Base-by-base conservation (phyloP, 2,888 invertebrate species). In the Euzetes globulus region DNA sequence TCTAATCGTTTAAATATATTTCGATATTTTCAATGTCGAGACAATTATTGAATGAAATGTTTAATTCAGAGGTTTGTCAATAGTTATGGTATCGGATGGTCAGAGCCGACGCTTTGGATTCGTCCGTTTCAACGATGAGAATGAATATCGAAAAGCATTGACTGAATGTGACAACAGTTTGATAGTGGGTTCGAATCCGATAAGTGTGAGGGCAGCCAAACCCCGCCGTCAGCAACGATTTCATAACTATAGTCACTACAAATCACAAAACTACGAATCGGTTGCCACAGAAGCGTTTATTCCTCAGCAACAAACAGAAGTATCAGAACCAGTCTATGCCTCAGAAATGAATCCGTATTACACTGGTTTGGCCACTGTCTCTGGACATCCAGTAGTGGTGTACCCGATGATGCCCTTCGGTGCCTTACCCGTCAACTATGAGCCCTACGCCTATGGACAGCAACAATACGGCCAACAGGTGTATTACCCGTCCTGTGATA, bases 61-160 rank as follows among this genome's bases (percentile, higher is more conserved):
- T 19, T 25, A 22, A 25, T 25, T 60, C 11, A 60, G n/a, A n/a
- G n/a, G n/a, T 27, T 73, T 79, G 80, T 37, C 83, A 91, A 95
- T 96, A 37, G 94, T 97, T 79, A 84, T 94, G 80, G 95, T 95
- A 81, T 88, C 87, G 78, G 88, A 90, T 76, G 95, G 96, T 3
- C 91, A 91, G 80, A 94, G 94, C 80, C 93, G 93, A 84, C 95
- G 96, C 17, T 97, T 94, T 83, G 97, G 96, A 6, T 96, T 97
- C 84, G 93, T 97, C 13, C 87, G 94, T 78, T 97, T 97, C 82
- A 91, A 93, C 5, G 91, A 90, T 80, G 95, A 96, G 82, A 58
- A 76, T n/a, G 84, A 84, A 65, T 95, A 96, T 82, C 91, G 94
- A 80, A 91, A 92, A 80, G 94, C 95, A 77, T 84, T 96, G 72